Percentiles rank a stretch among this genome's conserved stretches.
Evolutionary conservation across 2,888 invertebrate genomes (phyloP).

Genomic region (Onchidella celtica): DNA sequence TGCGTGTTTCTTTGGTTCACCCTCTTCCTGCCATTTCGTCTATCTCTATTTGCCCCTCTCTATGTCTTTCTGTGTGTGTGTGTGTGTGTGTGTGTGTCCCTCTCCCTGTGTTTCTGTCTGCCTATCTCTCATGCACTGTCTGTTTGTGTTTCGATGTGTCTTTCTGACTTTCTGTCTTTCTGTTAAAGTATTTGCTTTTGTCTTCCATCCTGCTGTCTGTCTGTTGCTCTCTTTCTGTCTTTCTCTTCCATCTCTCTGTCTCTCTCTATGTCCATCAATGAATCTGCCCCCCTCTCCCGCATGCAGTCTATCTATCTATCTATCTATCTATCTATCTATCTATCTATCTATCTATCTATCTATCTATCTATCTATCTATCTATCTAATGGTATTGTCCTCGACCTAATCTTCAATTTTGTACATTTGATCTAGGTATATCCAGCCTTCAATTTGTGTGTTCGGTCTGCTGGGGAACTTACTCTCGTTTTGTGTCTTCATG

Average conservation of each 20-base stretch:
- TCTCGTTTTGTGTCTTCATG: slow-evolving; percentile 88
- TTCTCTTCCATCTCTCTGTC: neutral
- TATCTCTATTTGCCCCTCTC: neutral
- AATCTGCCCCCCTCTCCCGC: neutral
- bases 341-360: slow-evolving; percentile 2
- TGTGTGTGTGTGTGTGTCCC: neutral
- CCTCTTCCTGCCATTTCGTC: neutral
- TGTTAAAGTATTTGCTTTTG: no score
- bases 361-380: neutral
- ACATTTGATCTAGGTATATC: slow-evolving; percentile 60
- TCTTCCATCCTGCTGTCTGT: slow-evolving; percentile 4
- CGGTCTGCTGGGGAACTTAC: slow-evolving; percentile 88
- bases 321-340: slow-evolving; percentile 8
- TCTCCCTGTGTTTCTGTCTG: slow-evolving; percentile 19
- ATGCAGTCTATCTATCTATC: neutral
- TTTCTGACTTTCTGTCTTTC: no score
- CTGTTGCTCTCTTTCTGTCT: neutral
- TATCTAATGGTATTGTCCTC: no score
- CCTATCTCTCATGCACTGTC: slow-evolving; percentile 22
- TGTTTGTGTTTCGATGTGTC: no score
- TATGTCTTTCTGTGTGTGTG: neutral
- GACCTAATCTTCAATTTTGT: no score
- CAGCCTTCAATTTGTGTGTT: slow-evolving; percentile 86
- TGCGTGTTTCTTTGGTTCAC: neutral
- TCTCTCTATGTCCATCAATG: neutral